Conservation (phyloP, 2,797 vertebrate species). For the Sebastes hubbsi region DNA sequence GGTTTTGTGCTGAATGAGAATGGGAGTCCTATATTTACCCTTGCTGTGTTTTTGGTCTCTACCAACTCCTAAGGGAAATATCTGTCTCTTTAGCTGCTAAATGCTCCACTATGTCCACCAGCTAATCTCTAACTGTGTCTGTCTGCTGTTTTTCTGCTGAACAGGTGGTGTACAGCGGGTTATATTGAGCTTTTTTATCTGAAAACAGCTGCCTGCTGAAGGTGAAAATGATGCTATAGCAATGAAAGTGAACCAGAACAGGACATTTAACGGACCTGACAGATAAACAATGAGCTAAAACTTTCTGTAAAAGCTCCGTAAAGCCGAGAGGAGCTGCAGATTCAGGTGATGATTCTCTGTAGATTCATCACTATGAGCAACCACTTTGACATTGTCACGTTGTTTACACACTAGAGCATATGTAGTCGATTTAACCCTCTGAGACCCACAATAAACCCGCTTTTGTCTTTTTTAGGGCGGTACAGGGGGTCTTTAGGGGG, state of each 20-base stretch:
- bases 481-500: neutral
- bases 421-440: neutral
- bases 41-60: neutral
- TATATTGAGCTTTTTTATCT: neutral
- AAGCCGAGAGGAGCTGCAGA: neutral
- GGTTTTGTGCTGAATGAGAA: neutral
- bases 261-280: neutral
- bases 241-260: neutral
- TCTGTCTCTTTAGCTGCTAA: neutral
- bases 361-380: neutral
- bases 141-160: neutral
- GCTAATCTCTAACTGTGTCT: neutral
- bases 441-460: neutral
- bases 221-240: neutral
- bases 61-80: neutral
- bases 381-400: neutral
- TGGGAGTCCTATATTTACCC: neutral
- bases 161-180: neutral
- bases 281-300: neutral
- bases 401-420: neutral
- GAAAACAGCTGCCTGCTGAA: neutral
- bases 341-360: neutral
- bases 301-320: neutral
- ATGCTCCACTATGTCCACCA: neutral
- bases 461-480: neutral